Evolutionary conservation across 2,797 vertebrate genomes (phyloP).

Genomic region (Eulemur albifrons): DNA sequence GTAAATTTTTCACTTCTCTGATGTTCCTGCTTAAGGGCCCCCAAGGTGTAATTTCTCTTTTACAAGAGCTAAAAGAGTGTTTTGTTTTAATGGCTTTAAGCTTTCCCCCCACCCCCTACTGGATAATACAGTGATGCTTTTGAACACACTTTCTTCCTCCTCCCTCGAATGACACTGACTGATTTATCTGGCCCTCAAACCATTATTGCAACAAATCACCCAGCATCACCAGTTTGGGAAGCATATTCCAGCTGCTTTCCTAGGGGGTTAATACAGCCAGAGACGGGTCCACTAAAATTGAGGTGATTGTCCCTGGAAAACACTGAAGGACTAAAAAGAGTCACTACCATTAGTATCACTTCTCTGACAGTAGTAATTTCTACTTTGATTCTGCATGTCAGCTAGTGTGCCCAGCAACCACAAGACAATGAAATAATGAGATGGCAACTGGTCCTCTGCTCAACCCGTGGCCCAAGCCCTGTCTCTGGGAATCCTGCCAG

Average conservation of each 20-base stretch:
- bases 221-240: neutral
- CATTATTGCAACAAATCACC: conserved; percentile 61
- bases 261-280: conserved; percentile 4
- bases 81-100: neutral
- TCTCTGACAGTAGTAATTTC: conserved; percentile 56
- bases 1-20: neutral
- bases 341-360: neutral
- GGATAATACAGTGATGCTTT: neutral
- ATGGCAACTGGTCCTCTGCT: neutral
- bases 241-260: neutral
- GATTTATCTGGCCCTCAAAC: conserved; percentile 58
- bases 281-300: conserved; percentile 20
- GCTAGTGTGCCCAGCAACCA: neutral
- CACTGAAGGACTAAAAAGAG: neutral
- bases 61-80: neutral
- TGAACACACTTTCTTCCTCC: neutral
- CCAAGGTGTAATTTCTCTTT: neutral
- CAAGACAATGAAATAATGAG: conserved; percentile 52
- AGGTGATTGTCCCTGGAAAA: conserved; percentile 32
- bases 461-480: neutral
- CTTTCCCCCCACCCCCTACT: neutral
- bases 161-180: conserved; percentile 40
- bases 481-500: conserved; percentile 57
- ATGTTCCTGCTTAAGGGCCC: neutral
- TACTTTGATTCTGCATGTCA: conserved; percentile 52